Evolutionary conservation across 2,113 vertebrate genomes (phyloP).

Genomic region (Antigone vipio): DNA sequence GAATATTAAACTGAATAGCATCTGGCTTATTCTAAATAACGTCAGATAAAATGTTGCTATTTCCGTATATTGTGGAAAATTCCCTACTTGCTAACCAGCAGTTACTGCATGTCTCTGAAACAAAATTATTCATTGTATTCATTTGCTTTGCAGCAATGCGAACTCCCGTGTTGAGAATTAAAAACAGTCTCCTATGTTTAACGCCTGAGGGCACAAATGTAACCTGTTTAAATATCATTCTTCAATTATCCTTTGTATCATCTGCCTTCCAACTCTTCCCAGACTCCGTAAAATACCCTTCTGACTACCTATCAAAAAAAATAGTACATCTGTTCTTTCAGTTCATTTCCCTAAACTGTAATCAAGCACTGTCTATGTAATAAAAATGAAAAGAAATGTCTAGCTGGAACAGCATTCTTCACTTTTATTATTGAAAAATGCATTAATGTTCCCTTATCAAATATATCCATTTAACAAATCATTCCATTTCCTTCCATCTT

Average conservation of each 20-base stretch:
- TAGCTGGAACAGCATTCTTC: conserved; percentile 20
- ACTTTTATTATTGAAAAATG: conserved; percentile 48
- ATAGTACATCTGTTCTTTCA: conserved; percentile 30
- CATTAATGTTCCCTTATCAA: conserved; percentile 30
- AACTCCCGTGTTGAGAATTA: not conserved
- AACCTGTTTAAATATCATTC: conserved; percentile 49
- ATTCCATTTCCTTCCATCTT: not conserved
- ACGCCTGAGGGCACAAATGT: conserved; percentile 6
- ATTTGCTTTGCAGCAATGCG: conserved; percentile 3
- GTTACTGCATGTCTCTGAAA: not conserved
- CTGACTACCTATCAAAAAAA: conserved; percentile 35
- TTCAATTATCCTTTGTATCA: conserved; percentile 50
- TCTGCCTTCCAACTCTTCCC: conserved; percentile 38
- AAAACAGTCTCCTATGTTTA: not conserved
- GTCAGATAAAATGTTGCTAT: not conserved
- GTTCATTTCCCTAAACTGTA: conserved; percentile 51
- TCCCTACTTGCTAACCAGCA: not conserved
- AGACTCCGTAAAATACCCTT: not conserved
- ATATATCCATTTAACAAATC: conserved; percentile 8
- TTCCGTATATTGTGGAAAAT: not conserved
- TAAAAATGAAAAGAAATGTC: conserved; percentile 26
- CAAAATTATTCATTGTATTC: conserved; percentile 10
- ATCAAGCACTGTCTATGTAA: conserved; percentile 14
- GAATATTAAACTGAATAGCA: not conserved
- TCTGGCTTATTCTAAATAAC: not conserved